Percentiles rank a stretch among this genome's conserved stretches.
These are phyloP conservation scores for Catalaphyllia jardinei DNA, from an alignment of 64 coral and sea anemone genomes.

Conservation along the genomic window DNA sequence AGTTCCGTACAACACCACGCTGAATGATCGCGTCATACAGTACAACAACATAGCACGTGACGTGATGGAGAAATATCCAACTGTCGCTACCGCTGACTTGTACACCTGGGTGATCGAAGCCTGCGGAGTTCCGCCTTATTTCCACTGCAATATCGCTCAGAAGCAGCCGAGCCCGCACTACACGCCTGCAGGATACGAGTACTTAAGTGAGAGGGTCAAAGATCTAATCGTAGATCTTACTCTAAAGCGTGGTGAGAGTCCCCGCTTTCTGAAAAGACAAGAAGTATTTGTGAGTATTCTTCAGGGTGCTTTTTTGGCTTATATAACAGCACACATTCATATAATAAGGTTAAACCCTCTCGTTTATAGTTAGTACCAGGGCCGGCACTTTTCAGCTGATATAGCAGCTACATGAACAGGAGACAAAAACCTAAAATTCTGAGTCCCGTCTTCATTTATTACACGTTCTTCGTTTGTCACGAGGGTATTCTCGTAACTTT, in stretches of 20 bases:
- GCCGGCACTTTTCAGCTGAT: too few relatives aligned
- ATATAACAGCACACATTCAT: too few relatives aligned
- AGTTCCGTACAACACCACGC: constrained; percentile 54
- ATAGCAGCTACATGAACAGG: too few relatives aligned
- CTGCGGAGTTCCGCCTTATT: constrained; percentile 75
- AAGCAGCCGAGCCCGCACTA: constrained; percentile 85
- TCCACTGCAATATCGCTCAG: constrained; percentile 57
- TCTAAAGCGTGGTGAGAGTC: background rate
- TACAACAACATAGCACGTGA: constrained; percentile 66
- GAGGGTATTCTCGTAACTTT: too few relatives aligned
- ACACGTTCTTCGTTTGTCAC: too few relatives aligned
- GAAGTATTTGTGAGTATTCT: background rate
- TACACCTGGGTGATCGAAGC: constrained; percentile 70
- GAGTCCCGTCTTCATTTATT: too few relatives aligned
- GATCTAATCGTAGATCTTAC: constrained; percentile 41
- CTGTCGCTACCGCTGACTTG: constrained; percentile 56
- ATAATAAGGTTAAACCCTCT: too few relatives aligned
- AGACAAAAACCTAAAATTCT: too few relatives aligned
- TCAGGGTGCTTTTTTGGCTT: background rate
- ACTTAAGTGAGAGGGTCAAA: constrained; percentile 55
- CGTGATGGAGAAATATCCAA: constrained; percentile 47
- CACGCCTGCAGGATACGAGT: constrained; percentile 66
- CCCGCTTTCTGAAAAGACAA: too few relatives aligned
- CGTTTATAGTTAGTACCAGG: too few relatives aligned
- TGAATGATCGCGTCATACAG: constrained; percentile 46